A percentile compares a stretch with the other conserved stretches of the same genome.
phyloP scores from a whole-genome alignment of 1,140 invertebrate genomes.

The Gryon sp. region DNA sequence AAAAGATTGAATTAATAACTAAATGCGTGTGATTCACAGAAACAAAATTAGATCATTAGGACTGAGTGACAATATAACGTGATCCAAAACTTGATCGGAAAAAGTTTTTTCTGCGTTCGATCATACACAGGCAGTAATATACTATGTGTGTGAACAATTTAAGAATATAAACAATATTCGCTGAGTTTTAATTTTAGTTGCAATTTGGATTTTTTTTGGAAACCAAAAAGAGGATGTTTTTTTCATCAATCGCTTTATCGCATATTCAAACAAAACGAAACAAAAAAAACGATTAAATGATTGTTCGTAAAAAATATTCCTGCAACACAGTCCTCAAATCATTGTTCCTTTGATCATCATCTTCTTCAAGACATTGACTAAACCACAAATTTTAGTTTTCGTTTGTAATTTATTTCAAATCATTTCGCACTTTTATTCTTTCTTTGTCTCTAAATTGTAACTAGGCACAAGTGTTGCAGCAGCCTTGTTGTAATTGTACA shows the following conservation, averaged over 20 bases:
- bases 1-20: slow-evolving; percentile 1
- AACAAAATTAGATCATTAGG: neutral
- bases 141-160: neutral
- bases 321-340: slow-evolving; percentile 46
- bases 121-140: slow-evolving; percentile 1
- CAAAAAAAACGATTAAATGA: neutral
- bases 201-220: slow-evolving; percentile 13
- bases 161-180: slow-evolving; percentile 6
- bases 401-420: slow-evolving; percentile 45
- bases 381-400: slow-evolving; percentile 14
- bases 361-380: slow-evolving; percentile 10
- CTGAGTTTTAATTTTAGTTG: slow-evolving; percentile 18
- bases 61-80: slow-evolving; percentile 4
- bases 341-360: neutral
- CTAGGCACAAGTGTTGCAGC: slow-evolving; percentile 63
- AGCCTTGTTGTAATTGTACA: slow-evolving; percentile 50
- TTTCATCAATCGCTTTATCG: neutral
- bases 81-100: neutral
- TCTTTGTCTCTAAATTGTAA: slow-evolving; percentile 33
- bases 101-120: neutral
- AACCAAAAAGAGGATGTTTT: neutral
- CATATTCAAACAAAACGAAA: too few relatives aligned
- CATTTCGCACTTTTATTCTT: slow-evolving; percentile 22
- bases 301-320: slow-evolving; percentile 17
- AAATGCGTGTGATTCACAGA: slow-evolving; percentile 15